Percentiles rank a stretch among this genome's conserved stretches.
Conservation (phyloP, 2,888 invertebrate species). For the Lasioglossum oenotherae region DNA sequence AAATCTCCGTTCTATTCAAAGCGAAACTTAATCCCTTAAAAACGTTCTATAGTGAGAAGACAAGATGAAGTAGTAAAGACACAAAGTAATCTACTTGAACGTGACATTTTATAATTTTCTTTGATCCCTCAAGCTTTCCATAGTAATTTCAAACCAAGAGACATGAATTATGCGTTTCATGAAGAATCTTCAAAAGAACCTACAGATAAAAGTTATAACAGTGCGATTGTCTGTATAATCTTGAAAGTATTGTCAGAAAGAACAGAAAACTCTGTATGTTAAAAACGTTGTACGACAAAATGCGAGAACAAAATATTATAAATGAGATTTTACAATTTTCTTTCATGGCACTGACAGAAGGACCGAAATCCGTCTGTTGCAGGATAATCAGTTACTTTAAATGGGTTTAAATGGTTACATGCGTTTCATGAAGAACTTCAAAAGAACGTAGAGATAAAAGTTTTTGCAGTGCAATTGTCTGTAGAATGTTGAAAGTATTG, state of each 20-base stretch:
- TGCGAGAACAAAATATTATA: not conserved
- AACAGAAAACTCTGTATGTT: not conserved
- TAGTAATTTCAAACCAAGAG: not conserved
- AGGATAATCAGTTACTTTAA: slow-evolving; percentile 79
- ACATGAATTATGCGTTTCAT: not conserved
- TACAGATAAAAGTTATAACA: not conserved
- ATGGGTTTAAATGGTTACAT: too few species aligned
- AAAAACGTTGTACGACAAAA: too few species aligned
- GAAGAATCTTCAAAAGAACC: not conserved
- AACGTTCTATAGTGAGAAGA: not conserved
- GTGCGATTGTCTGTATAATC: not conserved
- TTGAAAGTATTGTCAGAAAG: too few species aligned
- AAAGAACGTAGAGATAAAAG: not conserved
- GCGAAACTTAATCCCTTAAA: not conserved
- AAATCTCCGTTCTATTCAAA: not conserved
- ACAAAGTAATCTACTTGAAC: not conserved
- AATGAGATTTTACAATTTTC: not conserved
- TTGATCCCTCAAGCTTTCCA: not conserved
- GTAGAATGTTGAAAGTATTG: too few species aligned
- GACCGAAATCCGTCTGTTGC: slow-evolving; percentile 50
- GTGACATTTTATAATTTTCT: not conserved
- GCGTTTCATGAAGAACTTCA: not conserved
- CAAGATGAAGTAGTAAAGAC: not conserved
- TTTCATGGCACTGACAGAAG: not conserved
- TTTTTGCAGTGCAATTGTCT: not conserved